Base-by-base conservation (phyloP, 2,113 vertebrate species). In the Eptesicus fuscus region DNA sequence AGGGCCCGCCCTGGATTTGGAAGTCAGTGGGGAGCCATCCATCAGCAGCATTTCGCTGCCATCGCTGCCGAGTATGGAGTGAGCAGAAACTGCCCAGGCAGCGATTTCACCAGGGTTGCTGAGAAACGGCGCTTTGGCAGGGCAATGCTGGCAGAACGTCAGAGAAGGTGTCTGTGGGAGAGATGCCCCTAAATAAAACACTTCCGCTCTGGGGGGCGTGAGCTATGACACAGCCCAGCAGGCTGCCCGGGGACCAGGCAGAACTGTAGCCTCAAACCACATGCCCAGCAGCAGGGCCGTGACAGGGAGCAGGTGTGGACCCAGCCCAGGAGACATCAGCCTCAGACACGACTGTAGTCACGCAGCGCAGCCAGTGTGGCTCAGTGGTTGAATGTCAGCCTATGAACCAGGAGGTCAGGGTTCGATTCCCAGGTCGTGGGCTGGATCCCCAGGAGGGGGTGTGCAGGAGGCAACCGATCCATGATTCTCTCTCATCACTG, bases 51-150 rank as follows among this genome's bases (percentile, higher is more conserved):
- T n/a, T 13, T 22, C 23, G 32, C 37, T 30, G 80, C 51, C 11
- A 1, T 30, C 6, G 0, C 25, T 30, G 63, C 20, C 2, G 9
- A 30, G 42, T 3, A 4, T 0, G 7, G 42, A 51, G 6, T 8
- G 61, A 25, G 4, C 3, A 78, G 44, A 87, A 42, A 11, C 42
- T 47, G 37, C 47, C 14, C 2, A 0, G 16, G 67, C 28, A 37
- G 40, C 5, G 18, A 42, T 10, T 35, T 11, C 53, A 25, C 30
- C 1, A 2, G 91, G 1, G 17, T 44, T 3, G 2, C 25, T 63
- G 49, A 83, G 89, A 78, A 87, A 61, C 0, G 35, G 83, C 32
- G 49, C 59, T 25, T 25, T 32, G 1, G 20, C 56, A 51, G 37
- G 42, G 20, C 4, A 0, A 1, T 0, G 18, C 35, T 40, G 37